Conservation (phyloP, 2,797 vertebrate species). For the Chelonia mydas region DNA sequence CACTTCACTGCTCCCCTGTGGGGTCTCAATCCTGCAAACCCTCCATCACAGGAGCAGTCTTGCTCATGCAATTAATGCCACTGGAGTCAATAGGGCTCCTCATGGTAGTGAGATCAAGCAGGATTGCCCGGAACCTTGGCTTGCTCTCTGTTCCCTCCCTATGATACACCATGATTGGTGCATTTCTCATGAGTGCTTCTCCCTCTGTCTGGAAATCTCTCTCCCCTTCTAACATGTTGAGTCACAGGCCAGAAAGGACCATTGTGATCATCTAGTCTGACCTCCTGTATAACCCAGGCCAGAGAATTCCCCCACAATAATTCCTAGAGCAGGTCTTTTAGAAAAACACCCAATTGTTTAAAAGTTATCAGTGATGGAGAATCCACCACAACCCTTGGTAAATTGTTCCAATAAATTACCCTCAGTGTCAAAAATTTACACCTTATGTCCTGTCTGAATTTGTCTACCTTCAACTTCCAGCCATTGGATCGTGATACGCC, state of each 20-base stretch:
- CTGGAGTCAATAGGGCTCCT: background rate
- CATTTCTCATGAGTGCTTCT: background rate
- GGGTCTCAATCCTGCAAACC: background rate
- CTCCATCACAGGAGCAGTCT: background rate
- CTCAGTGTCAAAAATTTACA: background rate
- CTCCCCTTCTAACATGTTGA: background rate
- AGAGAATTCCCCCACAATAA: background rate
- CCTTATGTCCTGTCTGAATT: background rate
- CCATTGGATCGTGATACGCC: background rate
- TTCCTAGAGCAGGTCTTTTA: background rate
- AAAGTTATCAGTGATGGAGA: background rate
- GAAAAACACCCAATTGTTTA: background rate
- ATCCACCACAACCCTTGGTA: background rate
- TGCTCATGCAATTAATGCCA: background rate
- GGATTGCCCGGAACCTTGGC: rapidly evolving
- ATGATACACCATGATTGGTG: background rate
- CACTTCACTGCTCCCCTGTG: background rate
- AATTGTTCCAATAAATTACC: background rate
- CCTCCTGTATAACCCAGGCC: background rate
- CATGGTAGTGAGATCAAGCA: rapidly evolving
- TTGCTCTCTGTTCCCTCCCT: background rate
- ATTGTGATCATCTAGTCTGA: background rate
- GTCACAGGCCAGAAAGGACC: background rate
- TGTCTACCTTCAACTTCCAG: background rate
- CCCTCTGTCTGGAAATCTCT: background rate